Percentiles rank a stretch among this genome's conserved stretches.
These are phyloP conservation scores for Temnopleurus reevesii DNA, from an alignment of 53 echinoderm and acorn worm species.

Conservation along the genomic window DNA sequence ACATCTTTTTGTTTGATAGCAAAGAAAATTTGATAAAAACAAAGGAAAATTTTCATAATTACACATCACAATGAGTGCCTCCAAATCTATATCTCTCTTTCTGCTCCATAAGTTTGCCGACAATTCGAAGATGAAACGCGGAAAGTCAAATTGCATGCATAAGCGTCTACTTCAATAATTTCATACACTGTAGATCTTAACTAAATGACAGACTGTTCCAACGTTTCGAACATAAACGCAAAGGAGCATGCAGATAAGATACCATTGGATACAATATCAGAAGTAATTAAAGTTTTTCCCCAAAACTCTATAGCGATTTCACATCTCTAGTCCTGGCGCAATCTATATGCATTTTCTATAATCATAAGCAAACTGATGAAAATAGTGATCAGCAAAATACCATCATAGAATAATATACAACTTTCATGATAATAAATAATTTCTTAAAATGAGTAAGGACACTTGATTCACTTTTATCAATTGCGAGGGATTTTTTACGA, in stretches of 20 bases:
- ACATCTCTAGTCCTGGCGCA: background rate
- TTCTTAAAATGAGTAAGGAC: slow-evolving; percentile 38
- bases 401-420: slow-evolving; percentile 25
- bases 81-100: background rate
- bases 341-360: background rate
- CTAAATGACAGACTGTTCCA: background rate
- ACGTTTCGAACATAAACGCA: background rate
- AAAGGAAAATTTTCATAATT: background rate
- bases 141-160: slow-evolving; percentile 1
- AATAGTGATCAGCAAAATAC: background rate
- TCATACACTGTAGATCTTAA: background rate
- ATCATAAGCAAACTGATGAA: background rate
- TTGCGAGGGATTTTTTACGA: background rate
- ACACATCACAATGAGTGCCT: background rate
- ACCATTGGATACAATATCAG: background rate
- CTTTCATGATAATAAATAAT: slow-evolving; percentile 52
- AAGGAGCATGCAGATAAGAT: slow-evolving; percentile 14
- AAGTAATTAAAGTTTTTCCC: background rate
- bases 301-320: background rate
- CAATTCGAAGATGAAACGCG: background rate
- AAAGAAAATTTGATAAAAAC: slow-evolving; percentile 16
- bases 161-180: background rate
- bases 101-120: background rate
- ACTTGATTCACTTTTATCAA: slow-evolving; percentile 28
- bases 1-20: slow-evolving; percentile 1